These are phyloP conservation scores for Cromileptes altivelis DNA, from an alignment of 2,113 vertebrate species.

Conservation along the genomic window DNA sequence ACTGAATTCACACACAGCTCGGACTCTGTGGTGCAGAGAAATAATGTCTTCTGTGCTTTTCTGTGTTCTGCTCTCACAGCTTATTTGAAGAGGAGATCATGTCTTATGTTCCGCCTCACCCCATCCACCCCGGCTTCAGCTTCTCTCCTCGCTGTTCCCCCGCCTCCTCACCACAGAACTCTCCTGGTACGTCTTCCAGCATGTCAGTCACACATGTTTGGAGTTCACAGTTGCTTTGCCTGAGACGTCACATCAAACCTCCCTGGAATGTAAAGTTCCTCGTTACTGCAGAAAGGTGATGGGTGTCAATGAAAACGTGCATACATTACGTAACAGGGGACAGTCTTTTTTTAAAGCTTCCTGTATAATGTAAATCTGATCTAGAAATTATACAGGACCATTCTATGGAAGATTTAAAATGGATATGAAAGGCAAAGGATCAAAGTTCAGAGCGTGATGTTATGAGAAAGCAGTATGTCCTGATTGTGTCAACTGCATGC, in stretches of 20 bases:
- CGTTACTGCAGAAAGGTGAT: too few relatives aligned
- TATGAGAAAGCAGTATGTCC: too few relatives aligned
- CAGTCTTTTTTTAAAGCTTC: not conserved
- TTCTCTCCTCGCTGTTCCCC: constrained; percentile 98
- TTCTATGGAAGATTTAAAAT: not conserved
- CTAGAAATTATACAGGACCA: not conserved
- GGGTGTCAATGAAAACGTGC: not conserved
- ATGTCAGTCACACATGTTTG: not conserved
- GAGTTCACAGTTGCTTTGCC: not conserved
- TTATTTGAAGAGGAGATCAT: constrained; percentile 99
- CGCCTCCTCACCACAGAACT: constrained; percentile 95
- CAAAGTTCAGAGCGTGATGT: too few relatives aligned
- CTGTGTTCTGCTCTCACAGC: constrained; percentile 75
- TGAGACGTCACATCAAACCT: not conserved
- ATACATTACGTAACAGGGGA: not conserved
- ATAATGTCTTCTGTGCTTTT: not conserved
- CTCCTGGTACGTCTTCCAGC: constrained; percentile 88
- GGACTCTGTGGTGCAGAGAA: not conserved
- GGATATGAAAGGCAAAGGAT: too few relatives aligned
- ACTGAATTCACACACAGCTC: not conserved
- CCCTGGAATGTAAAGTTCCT: not conserved
- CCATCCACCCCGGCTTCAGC: constrained; percentile 93
- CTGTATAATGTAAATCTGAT: not conserved
- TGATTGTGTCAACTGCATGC: too few relatives aligned
- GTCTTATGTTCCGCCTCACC: constrained; percentile 93